Evolutionary conservation across 2,113 vertebrate genomes (phyloP).

Genomic region (Spermophilus dauricus): DNA sequence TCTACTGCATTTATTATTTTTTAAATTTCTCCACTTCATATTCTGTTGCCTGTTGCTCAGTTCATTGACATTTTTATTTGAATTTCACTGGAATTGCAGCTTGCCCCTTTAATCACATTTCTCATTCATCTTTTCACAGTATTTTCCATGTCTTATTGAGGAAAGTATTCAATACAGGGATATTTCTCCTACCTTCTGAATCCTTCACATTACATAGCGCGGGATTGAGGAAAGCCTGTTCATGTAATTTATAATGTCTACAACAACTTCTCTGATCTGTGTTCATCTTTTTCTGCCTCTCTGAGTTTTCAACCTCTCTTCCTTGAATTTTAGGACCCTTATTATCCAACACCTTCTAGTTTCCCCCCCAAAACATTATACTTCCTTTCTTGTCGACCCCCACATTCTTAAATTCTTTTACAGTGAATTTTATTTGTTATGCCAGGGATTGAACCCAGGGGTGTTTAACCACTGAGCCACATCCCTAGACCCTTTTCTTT

Average conservation of each 20-base stretch:
- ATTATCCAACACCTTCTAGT: not conserved
- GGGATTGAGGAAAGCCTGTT: not conserved
- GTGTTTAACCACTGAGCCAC: no score
- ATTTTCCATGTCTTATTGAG: not conserved
- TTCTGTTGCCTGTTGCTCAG: not conserved
- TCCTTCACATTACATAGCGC: not conserved
- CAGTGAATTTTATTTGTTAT: no score
- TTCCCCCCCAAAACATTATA: not conserved
- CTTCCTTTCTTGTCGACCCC: not conserved
- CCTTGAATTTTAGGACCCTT: not conserved
- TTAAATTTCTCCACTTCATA: not conserved
- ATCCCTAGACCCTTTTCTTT: no score
- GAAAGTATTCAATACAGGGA: no score
- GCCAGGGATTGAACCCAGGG: no score
- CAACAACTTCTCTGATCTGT: not conserved
- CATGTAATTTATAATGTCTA: not conserved
- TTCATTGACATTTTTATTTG: not conserved
- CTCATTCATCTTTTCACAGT: not conserved
- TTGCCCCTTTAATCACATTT: not conserved
- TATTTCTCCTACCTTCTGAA: not conserved
- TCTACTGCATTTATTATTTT: not conserved
- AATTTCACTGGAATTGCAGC: conserved; percentile 23
- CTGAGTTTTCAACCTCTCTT: not conserved
- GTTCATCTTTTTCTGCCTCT: not conserved
- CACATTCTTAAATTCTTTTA: not conserved